A percentile compares a stretch with the other conserved stretches of the same genome.
These are phyloP conservation scores for Tachina grossa DNA, from an alignment of 2,888 invertebrate species.

Conservation along the genomic window DNA sequence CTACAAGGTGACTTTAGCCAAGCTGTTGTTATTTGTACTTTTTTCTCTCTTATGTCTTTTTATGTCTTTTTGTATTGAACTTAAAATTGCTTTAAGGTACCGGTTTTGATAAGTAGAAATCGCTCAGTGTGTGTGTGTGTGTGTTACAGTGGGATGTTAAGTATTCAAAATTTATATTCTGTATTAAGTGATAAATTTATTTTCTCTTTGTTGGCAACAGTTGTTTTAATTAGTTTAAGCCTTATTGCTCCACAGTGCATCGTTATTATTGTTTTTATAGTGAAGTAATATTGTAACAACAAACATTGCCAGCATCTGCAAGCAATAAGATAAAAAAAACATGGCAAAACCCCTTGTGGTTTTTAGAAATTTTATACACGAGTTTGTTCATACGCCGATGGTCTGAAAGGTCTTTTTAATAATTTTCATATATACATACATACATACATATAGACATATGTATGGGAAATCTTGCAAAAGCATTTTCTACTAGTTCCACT, in stretches of 20 bases:
- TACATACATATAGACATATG: no score
- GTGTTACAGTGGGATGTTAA: conserved; percentile 26
- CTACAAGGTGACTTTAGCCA: conserved; percentile 65
- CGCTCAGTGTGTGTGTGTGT: neutral
- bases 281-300: conserved; percentile 12
- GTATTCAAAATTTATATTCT: neutral
- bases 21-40: conserved; percentile 31
- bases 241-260: conserved; percentile 31
- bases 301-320: conserved; percentile 32
- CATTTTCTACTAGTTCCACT: no score
- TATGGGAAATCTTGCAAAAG: no score
- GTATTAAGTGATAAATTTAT: neutral
- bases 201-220: neutral
- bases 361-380: conserved; percentile 17
- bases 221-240: neutral
- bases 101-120: conserved; percentile 56
- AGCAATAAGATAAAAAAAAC: neutral
- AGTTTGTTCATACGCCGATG: neutral
- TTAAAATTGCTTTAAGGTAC: conserved; percentile 66
- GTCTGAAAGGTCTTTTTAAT: neutral
- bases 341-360: conserved; percentile 32
- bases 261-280: conserved; percentile 3
- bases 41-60: conserved; percentile 1
- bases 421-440: no score
- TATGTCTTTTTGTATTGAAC: conserved; percentile 29